Conservation (phyloP, 2,797 vertebrate genomes). For the Oophaga sylvatica region DNA sequence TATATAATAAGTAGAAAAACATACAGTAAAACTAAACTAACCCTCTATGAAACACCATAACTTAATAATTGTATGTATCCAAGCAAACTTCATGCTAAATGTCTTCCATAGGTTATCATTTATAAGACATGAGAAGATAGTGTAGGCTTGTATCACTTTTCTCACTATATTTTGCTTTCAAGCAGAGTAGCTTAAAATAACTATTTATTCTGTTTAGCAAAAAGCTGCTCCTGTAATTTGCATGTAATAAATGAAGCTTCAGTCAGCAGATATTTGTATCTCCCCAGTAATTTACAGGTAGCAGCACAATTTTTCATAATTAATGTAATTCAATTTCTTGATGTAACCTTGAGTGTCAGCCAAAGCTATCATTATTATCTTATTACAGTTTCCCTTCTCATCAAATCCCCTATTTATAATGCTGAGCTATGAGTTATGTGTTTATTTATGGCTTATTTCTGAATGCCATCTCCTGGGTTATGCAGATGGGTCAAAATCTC, state of each 20-base stretch:
- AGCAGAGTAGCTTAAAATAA: constrained; percentile 15
- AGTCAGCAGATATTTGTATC: constrained; percentile 48
- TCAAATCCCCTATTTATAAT: constrained; percentile 25
- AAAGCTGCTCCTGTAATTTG: constrained; percentile 16
- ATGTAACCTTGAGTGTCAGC: constrained; percentile 48
- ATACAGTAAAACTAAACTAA: constrained; percentile 17
- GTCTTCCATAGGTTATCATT: constrained; percentile 12
- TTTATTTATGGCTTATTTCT: background rate
- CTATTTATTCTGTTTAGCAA: constrained; percentile 13
- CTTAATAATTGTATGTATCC: background rate
- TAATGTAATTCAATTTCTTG: constrained; percentile 33
- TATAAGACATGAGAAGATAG: background rate
- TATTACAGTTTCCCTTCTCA: constrained; percentile 31
- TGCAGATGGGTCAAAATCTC: background rate
- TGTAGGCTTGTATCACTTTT: background rate
- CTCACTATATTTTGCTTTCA: background rate
- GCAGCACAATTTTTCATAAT: constrained; percentile 42
- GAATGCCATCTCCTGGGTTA: background rate
- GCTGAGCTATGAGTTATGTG: background rate
- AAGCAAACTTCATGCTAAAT: constrained; percentile 18
- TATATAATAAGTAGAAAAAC: constrained; percentile 25
- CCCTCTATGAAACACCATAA: background rate
- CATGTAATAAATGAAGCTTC: constrained; percentile 28
- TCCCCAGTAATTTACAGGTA: constrained; percentile 32
- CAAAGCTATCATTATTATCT: constrained; percentile 40